Evolutionary conservation across 2,797 vertebrate genomes (phyloP), one percentile per base, ranked within the genome.

Genomic region (Hydrophis major): DNA sequence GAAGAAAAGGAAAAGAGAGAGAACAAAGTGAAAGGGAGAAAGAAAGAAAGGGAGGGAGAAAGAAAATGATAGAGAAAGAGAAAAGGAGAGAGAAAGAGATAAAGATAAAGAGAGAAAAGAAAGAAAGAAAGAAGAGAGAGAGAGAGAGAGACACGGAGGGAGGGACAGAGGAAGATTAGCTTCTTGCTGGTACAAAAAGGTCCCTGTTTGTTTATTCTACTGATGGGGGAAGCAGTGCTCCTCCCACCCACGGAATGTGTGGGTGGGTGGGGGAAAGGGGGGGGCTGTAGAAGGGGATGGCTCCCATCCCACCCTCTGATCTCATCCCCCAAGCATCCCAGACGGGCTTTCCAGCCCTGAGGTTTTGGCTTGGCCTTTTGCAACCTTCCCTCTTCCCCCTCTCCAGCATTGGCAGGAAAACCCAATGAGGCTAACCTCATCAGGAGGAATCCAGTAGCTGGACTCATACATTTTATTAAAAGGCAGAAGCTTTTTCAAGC

Each of bases 231-330:
- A 42, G 91, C n/a, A n/a, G 5, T 5, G 25, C 78, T 55, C 74
- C 59, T 86, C 78, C 92, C 86, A 86, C 59, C 78, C 78, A 5
- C 18, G 60, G 92, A 92, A 89, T 92, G 69, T 6, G 78, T 69
- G 89, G 83, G 87, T 32, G 86, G 61, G 47, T 37, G 74, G 74
- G 2, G 4, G 2, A 4, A 8, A 25, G 8, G 32, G 60, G 74
- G 60, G 74, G 74, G 27, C 14, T 13, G 83, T 59, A 60, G 53
- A 27, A 50, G 56, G 20, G 20, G 74, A 12, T 53, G 90, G 57
- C 90, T 87, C 83, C 83, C 53, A 50, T 50, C 53, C 53, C 42
- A 63, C 61, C 59, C 42, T 50, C 89, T 93, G 89, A 93, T 87
- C 83, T 93, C 92, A 93, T 90, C 50, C 6, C 10, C 27, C 27